Evolutionary conservation across 92 coral and sea anemone species (phyloP), one percentile per base, ranked within the genome.

Genomic region (Virgularia gustaviana): DNA sequence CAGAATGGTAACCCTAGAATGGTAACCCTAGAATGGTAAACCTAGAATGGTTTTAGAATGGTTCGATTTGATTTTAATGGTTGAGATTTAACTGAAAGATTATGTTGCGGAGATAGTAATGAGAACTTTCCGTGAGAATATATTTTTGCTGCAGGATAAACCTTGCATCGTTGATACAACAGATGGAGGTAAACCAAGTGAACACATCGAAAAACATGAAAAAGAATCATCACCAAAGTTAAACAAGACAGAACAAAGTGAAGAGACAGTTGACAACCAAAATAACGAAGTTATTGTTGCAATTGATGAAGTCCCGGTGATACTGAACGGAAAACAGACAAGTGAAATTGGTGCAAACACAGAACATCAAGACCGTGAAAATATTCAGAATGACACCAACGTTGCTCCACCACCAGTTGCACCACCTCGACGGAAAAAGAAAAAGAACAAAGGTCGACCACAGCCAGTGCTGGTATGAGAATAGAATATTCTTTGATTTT

Each of bases 361-460:
- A 13, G 33, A 64, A 41, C n/a, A n/a, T n/a, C n/a, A n/a, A n/a
- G 33, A 45, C 33, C 13, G 66, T 25, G 59, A 49, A 37, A 28
- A 37, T 59, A 39, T n/a, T 30, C 41, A 70, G 28, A 36, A 57
- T 19, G 67, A 79, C 6, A 39, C 20, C 24, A 53, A 71, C 41
- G 73, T 56, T 30, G 34, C 71, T 16, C 81, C 83, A 1, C 84
- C 95, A 5, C 98, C 98, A 23, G 83, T 92, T 20, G 98, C 98
- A 49, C 98, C 98, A 0, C 98, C 98, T n/a, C 68, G 98, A 72
- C 73, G 98, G 43, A 90, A 81, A n/a, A n/a, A n/a, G 30, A 84
- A 88, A 54, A 92, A 89, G 79, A 92, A 92, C 33, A 68, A 68
- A 73, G 89, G 89, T 49, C 78, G 51, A 29, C 71, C 73, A 65